Percentiles rank a stretch among this genome's conserved stretches.
Evolutionary conservation across 2,113 vertebrate species (phyloP).

Genomic region (Lonchura striata): DNA sequence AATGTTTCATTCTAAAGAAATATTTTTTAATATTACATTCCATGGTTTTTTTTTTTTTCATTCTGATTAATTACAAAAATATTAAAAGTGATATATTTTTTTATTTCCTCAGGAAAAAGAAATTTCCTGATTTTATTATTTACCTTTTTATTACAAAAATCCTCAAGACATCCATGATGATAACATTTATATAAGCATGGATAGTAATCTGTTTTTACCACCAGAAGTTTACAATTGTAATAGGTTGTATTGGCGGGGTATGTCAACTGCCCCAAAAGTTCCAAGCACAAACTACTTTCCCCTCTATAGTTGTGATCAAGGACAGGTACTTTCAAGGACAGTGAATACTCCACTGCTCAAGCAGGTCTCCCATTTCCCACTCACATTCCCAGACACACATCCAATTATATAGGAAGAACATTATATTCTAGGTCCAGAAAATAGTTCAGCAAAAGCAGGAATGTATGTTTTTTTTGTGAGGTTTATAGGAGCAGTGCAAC

Average conservation of each 20-base stretch:
- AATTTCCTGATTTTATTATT: not conserved
- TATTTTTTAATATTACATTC: not conserved
- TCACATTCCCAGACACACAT: not conserved
- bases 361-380: not conserved
- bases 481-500: not conserved
- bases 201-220: not conserved
- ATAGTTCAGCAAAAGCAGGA: not conserved
- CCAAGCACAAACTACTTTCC: not conserved
- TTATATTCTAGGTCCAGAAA: not conserved
- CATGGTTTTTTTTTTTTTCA: not conserved
- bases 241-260: not conserved
- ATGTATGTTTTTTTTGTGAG: not conserved
- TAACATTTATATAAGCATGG: not conserved
- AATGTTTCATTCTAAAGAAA: not conserved
- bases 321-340: not conserved
- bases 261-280: not conserved
- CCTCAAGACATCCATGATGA: not conserved
- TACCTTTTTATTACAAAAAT: not conserved
- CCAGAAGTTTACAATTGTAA: not conserved
- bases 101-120: not conserved
- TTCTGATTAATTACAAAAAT: not conserved
- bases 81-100: not conserved
- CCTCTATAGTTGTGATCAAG: not conserved
- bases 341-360: not conserved
- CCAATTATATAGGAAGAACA: not conserved